phyloP scores from a whole-genome alignment of 2,113 vertebrate species.

The Butorides virescens region DNA sequence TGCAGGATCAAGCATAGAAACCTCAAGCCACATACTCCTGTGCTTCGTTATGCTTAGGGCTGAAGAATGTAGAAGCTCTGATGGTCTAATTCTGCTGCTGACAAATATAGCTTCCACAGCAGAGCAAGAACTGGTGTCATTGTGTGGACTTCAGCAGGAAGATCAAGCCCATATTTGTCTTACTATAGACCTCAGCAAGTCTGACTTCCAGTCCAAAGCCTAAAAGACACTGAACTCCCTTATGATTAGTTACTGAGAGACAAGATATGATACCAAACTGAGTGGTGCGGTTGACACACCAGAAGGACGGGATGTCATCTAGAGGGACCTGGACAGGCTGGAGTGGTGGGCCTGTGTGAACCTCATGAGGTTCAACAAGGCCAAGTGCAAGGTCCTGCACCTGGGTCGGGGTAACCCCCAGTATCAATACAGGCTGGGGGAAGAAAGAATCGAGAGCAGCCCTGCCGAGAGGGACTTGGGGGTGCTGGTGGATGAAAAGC shows the following conservation, averaged over 20 bases:
- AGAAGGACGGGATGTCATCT: too few relatives aligned
- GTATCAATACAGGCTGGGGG: too few relatives aligned
- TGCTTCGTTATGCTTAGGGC: neutral
- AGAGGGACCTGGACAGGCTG: too few relatives aligned
- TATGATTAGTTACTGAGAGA: neutral
- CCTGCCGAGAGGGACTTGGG: too few relatives aligned
- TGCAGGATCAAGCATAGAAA: neutral
- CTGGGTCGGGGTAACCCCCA: too few relatives aligned
- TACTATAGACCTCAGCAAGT: neutral
- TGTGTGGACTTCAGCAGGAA: neutral
- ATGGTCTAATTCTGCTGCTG: neutral
- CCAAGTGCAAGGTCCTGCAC: too few relatives aligned
- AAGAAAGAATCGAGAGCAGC: too few relatives aligned
- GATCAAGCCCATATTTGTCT: neutral
- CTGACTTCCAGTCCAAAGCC: neutral
- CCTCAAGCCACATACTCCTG: neutral
- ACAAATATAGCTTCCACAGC: neutral
- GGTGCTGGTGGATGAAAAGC: too few relatives aligned
- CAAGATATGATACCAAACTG: too few relatives aligned
- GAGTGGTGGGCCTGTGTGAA: too few relatives aligned
- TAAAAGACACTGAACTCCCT: neutral
- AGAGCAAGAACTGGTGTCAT: neutral
- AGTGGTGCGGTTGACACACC: too few relatives aligned
- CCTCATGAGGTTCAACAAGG: too few relatives aligned
- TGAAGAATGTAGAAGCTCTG: neutral